Percentiles rank a stretch among this genome's conserved stretches.
These are phyloP conservation scores for Spea multiplicata DNA, from an alignment of 2,113 vertebrate species.

Conservation along the genomic window DNA sequence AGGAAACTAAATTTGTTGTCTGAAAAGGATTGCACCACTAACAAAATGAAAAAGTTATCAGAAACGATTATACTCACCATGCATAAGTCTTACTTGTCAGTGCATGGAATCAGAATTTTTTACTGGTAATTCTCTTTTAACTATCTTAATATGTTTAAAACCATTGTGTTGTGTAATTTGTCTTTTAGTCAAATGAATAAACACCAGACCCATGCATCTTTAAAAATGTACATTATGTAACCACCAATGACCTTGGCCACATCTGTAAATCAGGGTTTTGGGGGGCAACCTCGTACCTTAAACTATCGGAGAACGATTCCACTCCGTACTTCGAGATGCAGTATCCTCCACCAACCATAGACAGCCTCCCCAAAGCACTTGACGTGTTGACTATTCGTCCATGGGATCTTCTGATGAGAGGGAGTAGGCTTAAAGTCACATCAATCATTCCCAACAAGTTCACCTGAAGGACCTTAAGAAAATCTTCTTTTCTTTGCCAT, in stretches of 20 bases:
- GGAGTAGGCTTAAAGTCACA: conserved; percentile 59
- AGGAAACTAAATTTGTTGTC: too few relatives aligned
- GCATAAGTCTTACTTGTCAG: too few relatives aligned
- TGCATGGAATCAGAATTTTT: too few relatives aligned
- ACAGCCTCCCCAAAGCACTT: conserved; percentile 60
- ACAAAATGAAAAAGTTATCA: too few relatives aligned
- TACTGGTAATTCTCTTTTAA: too few relatives aligned
- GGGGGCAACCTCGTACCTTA: conserved; percentile 54
- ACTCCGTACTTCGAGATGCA: conserved; percentile 64
- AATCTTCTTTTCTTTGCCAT: conserved; percentile 63
- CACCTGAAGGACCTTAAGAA: conserved; percentile 55
- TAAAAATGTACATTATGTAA: too few relatives aligned
- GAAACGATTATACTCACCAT: too few relatives aligned
- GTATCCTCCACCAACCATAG: conserved; percentile 56
- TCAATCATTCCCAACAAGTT: conserved; percentile 61
- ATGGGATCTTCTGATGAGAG: conserved; percentile 61
- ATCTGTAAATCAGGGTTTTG: background rate
- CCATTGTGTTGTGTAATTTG: too few relatives aligned
- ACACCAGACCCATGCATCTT: too few relatives aligned
- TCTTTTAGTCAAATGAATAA: too few relatives aligned
- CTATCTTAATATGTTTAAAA: too few relatives aligned
- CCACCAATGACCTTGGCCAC: background rate
- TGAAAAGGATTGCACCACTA: too few relatives aligned
- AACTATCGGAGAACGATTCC: conserved; percentile 64
- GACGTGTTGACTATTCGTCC: conserved; percentile 63